Evolutionary conservation across 2,113 vertebrate species (phyloP).

Genomic region (Brachyistius frenatus): DNA sequence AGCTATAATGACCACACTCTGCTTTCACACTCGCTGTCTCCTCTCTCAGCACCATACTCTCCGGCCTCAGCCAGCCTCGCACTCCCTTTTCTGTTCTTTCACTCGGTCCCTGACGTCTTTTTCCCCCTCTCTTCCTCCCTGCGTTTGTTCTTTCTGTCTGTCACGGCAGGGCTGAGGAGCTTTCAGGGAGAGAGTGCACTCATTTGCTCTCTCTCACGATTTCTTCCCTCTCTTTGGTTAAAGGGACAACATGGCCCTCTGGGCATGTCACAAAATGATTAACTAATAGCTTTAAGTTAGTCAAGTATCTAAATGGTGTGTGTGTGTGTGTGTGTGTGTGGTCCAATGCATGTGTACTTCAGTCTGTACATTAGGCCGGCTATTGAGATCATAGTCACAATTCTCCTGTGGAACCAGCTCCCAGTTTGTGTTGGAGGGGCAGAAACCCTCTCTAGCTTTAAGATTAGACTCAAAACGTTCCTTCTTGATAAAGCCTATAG

Average conservation of each 20-base stretch:
- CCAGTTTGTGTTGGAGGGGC: no score
- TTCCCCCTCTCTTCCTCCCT: conserved; percentile 51
- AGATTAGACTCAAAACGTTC: no score
- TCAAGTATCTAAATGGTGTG: conserved; percentile 64
- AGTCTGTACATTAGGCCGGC: conserved; percentile 35
- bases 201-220: conserved; percentile 57
- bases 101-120: conserved; percentile 55
- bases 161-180: conserved; percentile 67
- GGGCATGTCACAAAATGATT: conserved; percentile 79
- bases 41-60: conserved; percentile 84
- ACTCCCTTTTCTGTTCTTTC: conserved; percentile 77
- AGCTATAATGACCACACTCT: conserved; percentile 90
- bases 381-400: conserved; percentile 48
- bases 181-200: conserved; percentile 73
- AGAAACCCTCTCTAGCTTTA: no score
- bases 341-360: conserved; percentile 31
- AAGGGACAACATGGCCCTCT: conserved; percentile 73
- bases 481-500: no score
- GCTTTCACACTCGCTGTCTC: conserved; percentile 89
- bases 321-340: conserved; percentile 39
- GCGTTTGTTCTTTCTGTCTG: conserved; percentile 72
- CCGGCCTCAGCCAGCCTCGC: conserved; percentile 83
- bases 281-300: conserved; percentile 76
- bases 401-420: neutral
- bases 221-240: conserved; percentile 68